Evolutionary conservation across 2,797 vertebrate genomes (phyloP).

Genomic region (Aldrovandia affinis): DNA sequence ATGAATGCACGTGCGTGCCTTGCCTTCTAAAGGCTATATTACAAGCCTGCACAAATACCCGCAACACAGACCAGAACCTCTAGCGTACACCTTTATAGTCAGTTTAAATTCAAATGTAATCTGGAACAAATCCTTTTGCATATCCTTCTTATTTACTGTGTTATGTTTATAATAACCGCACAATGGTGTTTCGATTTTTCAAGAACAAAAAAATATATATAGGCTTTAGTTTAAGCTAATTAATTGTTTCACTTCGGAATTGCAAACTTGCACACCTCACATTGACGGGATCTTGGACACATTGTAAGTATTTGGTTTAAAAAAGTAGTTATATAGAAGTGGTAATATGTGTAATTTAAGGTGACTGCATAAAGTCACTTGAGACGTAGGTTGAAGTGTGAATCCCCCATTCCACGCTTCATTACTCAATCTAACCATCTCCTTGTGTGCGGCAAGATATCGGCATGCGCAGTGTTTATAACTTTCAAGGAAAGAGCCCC

Average conservation of each 20-base stretch:
- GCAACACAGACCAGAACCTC: background rate
- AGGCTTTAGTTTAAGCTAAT: background rate
- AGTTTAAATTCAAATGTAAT: background rate
- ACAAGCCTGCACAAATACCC: background rate
- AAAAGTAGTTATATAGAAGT: background rate
- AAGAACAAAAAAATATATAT: background rate
- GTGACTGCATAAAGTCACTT: slow-evolving; percentile 47
- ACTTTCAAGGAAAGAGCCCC: slow-evolving; percentile 38
- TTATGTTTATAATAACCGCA: background rate
- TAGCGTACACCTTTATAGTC: background rate
- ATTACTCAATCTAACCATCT: slow-evolving; percentile 42
- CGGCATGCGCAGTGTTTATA: background rate
- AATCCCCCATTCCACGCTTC: slow-evolving; percentile 50
- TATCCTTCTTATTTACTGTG: background rate
- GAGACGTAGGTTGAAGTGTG: slow-evolving; percentile 45
- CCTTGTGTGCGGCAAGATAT: background rate
- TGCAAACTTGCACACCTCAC: background rate
- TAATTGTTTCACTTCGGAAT: background rate
- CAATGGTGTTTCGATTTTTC: background rate
- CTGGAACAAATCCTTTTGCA: background rate
- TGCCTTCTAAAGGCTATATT: background rate
- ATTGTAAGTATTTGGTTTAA: background rate
- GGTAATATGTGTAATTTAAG: slow-evolving; percentile 47
- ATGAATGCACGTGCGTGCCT: background rate
- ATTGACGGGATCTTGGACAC: background rate